A percentile compares a stretch with the other conserved stretches of the same genome.
Conservation (phyloP, 2,797 vertebrate species). For the Momotus momota region DNA sequence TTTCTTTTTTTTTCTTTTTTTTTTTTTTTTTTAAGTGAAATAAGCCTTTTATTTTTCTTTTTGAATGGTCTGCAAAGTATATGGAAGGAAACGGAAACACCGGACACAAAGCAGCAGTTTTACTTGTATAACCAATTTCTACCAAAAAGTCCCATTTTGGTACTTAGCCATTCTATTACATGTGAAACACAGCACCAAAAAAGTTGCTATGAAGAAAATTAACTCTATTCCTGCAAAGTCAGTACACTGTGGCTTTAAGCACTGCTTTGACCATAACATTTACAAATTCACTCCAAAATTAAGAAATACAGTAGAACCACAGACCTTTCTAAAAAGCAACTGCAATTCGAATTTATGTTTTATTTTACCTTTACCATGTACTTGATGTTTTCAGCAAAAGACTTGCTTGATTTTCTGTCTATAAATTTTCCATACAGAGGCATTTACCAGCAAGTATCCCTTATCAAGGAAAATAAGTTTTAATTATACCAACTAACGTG, state of each 20-base stretch:
- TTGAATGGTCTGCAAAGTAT: not conserved
- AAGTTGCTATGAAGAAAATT: not conserved
- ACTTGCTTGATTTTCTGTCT: not conserved
- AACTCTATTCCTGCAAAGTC: not conserved
- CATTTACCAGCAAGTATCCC: not conserved
- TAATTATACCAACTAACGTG: not conserved
- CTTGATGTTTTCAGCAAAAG: not conserved
- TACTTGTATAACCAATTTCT: not conserved
- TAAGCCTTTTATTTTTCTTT: not conserved
- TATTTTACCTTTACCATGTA: not conserved
- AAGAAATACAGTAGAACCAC: not conserved
- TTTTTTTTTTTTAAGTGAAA: accelerated
- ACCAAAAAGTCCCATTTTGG: not conserved
- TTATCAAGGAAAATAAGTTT: not conserved
- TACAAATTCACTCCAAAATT: not conserved
- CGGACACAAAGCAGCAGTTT: not conserved
- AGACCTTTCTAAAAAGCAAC: not conserved
- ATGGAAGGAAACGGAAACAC: not conserved
- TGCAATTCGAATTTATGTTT: not conserved
- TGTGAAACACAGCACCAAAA: accelerated
- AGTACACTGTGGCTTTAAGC: not conserved
- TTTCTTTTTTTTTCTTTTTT: accelerated
- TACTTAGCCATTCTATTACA: not conserved
- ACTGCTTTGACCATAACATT: not conserved
- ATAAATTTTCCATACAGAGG: not conserved